Percentiles rank a stretch among this genome's conserved stretches.
phyloP scores from a whole-genome alignment of 2,113 vertebrate genomes.

The Dermatemys mawii region DNA sequence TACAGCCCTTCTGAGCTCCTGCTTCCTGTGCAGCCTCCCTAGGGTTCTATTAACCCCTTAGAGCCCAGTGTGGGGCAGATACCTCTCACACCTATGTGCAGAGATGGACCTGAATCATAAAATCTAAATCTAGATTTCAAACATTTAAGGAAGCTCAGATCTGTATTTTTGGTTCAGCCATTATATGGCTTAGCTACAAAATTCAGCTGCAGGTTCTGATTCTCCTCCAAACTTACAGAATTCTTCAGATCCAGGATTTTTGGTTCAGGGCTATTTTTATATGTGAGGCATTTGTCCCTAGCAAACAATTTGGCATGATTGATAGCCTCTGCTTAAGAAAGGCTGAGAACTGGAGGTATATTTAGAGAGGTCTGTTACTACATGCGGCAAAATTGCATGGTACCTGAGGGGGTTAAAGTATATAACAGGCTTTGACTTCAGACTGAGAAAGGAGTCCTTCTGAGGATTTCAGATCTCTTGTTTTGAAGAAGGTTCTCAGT shows the following conservation, averaged over 20 bases:
- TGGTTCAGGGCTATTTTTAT: conserved; percentile 52
- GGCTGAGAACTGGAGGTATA: conserved; percentile 26
- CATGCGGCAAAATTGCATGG: neutral
- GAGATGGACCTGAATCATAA: neutral
- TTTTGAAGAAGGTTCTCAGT: neutral
- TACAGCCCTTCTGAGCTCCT: no score
- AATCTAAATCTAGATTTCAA: neutral
- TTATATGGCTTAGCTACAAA: fast-evolving
- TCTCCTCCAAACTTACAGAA: neutral
- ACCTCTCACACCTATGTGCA: neutral
- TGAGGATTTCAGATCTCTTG: neutral
- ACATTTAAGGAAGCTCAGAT: neutral
- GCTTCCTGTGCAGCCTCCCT: no score
- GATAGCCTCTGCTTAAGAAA: conserved; percentile 20
- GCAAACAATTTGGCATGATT: conserved; percentile 13
- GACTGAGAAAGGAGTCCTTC: neutral
- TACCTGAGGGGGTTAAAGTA: neutral
- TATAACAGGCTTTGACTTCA: neutral
- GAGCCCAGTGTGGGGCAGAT: no score
- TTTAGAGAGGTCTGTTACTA: conserved; percentile 36
- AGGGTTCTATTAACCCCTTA: no score
- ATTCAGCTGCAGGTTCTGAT: neutral
- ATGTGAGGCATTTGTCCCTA: conserved; percentile 26
- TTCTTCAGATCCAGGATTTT: conserved; percentile 11
- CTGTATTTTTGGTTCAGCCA: neutral